Evolutionary conservation across 2,888 invertebrate genomes (phyloP).

Genomic region (Nudaria mundana): DNA sequence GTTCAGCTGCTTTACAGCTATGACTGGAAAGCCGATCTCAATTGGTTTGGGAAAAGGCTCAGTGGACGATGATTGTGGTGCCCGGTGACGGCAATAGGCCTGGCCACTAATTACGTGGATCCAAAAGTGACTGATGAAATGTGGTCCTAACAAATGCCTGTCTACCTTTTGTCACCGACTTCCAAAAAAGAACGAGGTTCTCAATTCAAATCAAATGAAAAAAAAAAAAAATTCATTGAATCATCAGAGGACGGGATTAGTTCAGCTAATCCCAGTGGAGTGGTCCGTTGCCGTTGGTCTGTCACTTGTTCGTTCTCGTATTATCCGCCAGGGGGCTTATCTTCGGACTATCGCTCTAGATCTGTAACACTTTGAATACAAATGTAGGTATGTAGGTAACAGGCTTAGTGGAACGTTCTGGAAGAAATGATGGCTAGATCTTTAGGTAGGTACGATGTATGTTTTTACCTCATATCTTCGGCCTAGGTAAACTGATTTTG

Average conservation of each 20-base stretch:
- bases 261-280: slow-evolving; percentile 37
- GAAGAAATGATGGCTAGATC: slow-evolving; percentile 29
- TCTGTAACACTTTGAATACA: slow-evolving; percentile 29
- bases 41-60: no score
- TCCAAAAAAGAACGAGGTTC: no score
- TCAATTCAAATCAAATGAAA: no score
- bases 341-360: slow-evolving; percentile 33
- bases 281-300: slow-evolving; percentile 25
- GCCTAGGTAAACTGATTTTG: slow-evolving; percentile 26
- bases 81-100: no score
- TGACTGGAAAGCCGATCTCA: no score
- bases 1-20: no score
- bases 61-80: no score
- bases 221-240: slow-evolving; percentile 70
- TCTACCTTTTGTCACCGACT: no score
- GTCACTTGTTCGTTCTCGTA: slow-evolving; percentile 24
- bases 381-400: slow-evolving; percentile 35
- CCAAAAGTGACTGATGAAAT: no score
- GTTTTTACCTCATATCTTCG: no score
- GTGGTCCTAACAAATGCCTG: no score
- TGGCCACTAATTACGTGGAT: no score
- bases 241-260: slow-evolving; percentile 55
- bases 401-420: slow-evolving; percentile 24
- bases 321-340: slow-evolving; percentile 19
- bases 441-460: slow-evolving; percentile 18